These are phyloP conservation scores for Halichoeres trimaculatus DNA, from an alignment of 2,113 vertebrate genomes.

Conservation along the genomic window DNA sequence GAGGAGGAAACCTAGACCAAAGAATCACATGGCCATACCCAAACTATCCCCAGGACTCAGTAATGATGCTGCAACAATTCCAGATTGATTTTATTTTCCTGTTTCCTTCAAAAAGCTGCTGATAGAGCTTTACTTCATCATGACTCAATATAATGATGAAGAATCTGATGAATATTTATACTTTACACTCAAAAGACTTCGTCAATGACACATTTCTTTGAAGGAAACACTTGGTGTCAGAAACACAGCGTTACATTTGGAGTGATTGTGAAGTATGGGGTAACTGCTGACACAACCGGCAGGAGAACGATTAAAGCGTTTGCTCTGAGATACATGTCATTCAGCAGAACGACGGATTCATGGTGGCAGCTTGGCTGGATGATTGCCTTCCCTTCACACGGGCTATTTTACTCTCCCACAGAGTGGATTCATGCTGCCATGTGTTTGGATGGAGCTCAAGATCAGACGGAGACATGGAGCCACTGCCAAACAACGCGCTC, in stretches of 20 bases:
- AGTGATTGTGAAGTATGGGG: not conserved
- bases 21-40: too few relatives aligned
- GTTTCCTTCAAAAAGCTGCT: too few relatives aligned
- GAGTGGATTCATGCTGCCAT: conserved; percentile 70
- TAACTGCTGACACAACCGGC: conserved; percentile 32
- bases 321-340: conserved; percentile 37
- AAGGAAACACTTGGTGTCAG: not conserved
- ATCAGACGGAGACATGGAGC: conserved; percentile 36
- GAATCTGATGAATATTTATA: not conserved
- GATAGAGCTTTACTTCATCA: too few relatives aligned
- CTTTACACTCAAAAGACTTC: not conserved
- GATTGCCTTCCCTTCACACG: conserved; percentile 59
- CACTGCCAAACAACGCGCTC: conserved; percentile 42
- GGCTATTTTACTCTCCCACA: conserved; percentile 69
- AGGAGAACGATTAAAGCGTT: conserved; percentile 13
- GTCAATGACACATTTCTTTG: not conserved
- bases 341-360: conserved; percentile 48
- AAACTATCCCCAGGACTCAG: too few relatives aligned
- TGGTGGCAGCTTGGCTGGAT: conserved; percentile 75
- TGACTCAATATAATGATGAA: too few relatives aligned
- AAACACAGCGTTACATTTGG: not conserved
- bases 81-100: too few relatives aligned
- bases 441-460: conserved; percentile 66
- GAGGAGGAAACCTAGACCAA: too few relatives aligned
- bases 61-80: too few relatives aligned